Conservation (phyloP, 2,888 invertebrate species). For the Ennomos fuscantarius region DNA sequence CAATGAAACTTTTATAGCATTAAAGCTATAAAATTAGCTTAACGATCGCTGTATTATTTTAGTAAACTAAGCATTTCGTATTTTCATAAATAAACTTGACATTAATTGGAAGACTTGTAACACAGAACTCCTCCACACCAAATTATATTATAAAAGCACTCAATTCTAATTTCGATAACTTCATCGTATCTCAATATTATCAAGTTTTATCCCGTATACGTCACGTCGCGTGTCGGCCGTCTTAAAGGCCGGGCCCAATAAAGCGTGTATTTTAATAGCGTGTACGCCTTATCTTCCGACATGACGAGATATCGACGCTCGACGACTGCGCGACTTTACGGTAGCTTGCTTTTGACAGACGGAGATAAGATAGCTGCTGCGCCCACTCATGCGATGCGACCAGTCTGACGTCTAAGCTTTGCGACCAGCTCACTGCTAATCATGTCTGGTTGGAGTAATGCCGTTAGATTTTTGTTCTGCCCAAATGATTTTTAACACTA, state of each 20-base stretch:
- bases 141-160: slow-evolving; percentile 11
- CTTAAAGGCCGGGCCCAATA: slow-evolving; percentile 41
- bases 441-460: too few species aligned
- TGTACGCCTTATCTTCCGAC: slow-evolving; percentile 61
- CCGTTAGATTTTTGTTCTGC: too few species aligned
- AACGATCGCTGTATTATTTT: too few species aligned
- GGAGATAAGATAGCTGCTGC: slow-evolving; percentile 59
- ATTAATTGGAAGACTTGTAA: too few species aligned
- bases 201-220: slow-evolving; percentile 24
- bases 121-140: background rate
- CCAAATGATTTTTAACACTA: too few species aligned
- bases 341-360: slow-evolving; percentile 61
- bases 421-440: background rate
- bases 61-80: too few species aligned
- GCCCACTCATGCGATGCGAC: slow-evolving; percentile 48
- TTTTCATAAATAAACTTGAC: too few species aligned
- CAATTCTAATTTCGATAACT: slow-evolving; percentile 13
- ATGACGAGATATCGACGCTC: slow-evolving; percentile 53
- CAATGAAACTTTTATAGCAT: too few species aligned
- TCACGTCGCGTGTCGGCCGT: slow-evolving; percentile 24
- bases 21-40: too few species aligned
- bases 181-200: slow-evolving; percentile 12
- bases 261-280: slow-evolving; percentile 61
- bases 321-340: slow-evolving; percentile 43
- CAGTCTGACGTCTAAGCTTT: slow-evolving; percentile 19